Percentiles rank a stretch among this genome's conserved stretches.
Conservation (phyloP, 2,888 invertebrate species). For the Andrena marginata region DNA sequence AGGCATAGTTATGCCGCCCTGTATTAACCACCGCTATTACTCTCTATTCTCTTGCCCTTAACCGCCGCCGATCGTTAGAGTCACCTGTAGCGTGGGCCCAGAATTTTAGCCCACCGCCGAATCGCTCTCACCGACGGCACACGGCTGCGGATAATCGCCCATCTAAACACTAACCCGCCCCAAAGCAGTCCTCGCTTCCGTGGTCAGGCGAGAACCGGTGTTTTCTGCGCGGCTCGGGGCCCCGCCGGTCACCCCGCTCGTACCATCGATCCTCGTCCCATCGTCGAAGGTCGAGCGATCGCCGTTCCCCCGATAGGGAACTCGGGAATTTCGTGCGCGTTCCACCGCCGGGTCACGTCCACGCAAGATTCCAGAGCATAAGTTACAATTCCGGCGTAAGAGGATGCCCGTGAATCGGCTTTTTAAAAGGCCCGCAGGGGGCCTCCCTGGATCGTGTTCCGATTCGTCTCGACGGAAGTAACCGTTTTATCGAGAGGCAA, state of each 20-base stretch:
- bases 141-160: not conserved
- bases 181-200: not conserved
- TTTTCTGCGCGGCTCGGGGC: not conserved
- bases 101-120: not conserved
- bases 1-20: not conserved
- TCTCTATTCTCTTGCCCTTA: not conserved
- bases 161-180: constrained; percentile 9
- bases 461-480: constrained; percentile 37
- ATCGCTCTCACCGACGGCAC: constrained; percentile 5
- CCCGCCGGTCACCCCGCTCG: not conserved
- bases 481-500: constrained; percentile 63
- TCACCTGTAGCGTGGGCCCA: constrained; percentile 3
- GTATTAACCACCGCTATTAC: not conserved
- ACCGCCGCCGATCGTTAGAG: not conserved
- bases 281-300: too few relatives aligned
- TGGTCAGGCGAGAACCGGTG: constrained; percentile 6
- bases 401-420: constrained; percentile 54
- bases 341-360: constrained; percentile 64
- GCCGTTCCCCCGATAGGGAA: not conserved
- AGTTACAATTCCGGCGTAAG: constrained; percentile 60
- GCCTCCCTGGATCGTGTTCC: not conserved
- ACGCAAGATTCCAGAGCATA: constrained; percentile 66
- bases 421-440: constrained; percentile 42
- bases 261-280: not conserved
- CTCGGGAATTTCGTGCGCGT: constrained; percentile 55